Conservation (phyloP, 2,113 vertebrate species). For the Clarias macrocephalus region DNA sequence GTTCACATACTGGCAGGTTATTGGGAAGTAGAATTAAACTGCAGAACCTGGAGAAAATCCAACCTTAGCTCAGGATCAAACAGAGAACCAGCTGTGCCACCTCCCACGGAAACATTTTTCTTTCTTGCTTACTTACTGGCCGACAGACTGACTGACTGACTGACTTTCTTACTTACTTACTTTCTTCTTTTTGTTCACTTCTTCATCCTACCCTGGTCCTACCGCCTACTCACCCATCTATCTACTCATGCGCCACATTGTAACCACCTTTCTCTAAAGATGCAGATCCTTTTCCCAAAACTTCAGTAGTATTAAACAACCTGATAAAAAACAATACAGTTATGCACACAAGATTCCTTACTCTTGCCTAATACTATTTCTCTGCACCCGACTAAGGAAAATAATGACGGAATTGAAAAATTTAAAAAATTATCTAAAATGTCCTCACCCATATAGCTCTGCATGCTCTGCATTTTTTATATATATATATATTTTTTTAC, state of each 20-base stretch:
- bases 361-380: background rate
- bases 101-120: background rate
- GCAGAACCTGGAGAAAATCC: background rate
- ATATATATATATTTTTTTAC: background rate
- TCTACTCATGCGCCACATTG: background rate
- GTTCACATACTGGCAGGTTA: background rate
- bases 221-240: slow-evolving; percentile 17
- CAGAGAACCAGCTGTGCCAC: background rate
- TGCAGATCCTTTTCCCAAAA: background rate
- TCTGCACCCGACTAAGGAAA: background rate
- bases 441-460: background rate
- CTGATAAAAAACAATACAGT: background rate
- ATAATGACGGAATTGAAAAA: background rate
- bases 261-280: background rate
- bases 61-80: background rate
- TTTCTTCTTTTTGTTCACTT: background rate
- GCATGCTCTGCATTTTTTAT: background rate
- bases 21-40: background rate
- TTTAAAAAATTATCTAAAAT: background rate
- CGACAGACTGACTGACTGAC: no score
- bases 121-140: background rate
- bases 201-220: background rate
- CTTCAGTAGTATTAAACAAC: no score
- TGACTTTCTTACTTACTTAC: background rate
- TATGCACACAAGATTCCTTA: background rate